Base-by-base conservation (phyloP, 37 sponge, comb jelly and placozoan genomes). In the Aplysina aerophoba region DNA sequence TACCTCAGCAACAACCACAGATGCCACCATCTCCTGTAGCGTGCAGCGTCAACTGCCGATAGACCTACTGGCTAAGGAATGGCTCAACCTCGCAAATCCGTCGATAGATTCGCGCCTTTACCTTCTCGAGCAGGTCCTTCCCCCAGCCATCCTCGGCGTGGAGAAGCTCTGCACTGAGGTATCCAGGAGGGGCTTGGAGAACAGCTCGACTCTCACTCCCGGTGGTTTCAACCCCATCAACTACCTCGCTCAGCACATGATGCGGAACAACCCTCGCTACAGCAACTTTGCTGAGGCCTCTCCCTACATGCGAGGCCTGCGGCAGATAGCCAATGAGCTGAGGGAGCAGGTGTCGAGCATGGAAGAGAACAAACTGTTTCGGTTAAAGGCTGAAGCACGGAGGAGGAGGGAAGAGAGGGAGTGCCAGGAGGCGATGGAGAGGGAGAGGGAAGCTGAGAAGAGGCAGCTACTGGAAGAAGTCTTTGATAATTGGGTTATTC, bases 201-300 rank as follows among this genome's bases (percentile, higher is more conserved):
- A 90, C 21, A 59, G 31, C 21, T 85, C 74, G 21, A 87, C 58
- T 39, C 0, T 15, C 6, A 53, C 68, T 28, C 31, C 81, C 28
- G 91, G 90, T 61, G 50, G 50, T 8, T 98, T 98, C 92, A 98
- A 98, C 81, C 97, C 99, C 59, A 60, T 98, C 58, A 96, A 98
- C 84, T 96, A 78, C 80, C 80, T 98, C 17, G 99, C 95, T 37
- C 96, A 97, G 83, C 87, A 94, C 71, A 82, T 98, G 80, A 98
- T 98, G 99, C 77, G 99, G 59, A 94, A 94, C 87, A 98, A 98
- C 83, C 99, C 99, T 36, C 84, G 80, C 25, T 93, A 89, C 82
- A 87, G 86, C 79, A 89, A 89, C 63, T 84, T 87, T 65, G 15
- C 88, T 4, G 92, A 88, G 81, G 80, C 84, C 36, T 92, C 91